A percentile compares a stretch with the other conserved stretches of the same genome.
Conservation (phyloP, 2,113 vertebrate species). For the Cavia aperea region DNA sequence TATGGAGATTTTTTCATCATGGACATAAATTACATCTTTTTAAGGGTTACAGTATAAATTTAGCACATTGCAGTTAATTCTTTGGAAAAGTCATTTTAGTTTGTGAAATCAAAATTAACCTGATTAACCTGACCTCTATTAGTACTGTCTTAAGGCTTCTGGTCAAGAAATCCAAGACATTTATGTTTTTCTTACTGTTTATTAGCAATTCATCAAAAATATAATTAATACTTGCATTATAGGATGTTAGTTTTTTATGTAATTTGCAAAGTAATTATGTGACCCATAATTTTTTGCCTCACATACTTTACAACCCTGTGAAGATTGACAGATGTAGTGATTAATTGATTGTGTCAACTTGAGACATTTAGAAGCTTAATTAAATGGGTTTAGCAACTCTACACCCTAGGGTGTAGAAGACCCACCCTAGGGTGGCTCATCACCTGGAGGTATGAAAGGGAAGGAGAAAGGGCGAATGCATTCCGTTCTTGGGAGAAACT, state of each 20-base stretch:
- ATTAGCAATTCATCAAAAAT: not conserved
- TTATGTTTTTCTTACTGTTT: not conserved
- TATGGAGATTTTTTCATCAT: not conserved
- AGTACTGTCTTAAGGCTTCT: not conserved
- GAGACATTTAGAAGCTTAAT: too few relatives aligned
- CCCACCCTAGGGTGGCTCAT: too few relatives aligned
- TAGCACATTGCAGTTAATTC: conserved; percentile 5
- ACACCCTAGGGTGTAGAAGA: too few relatives aligned
- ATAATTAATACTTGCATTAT: not conserved
- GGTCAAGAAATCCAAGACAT: conserved; percentile 4
- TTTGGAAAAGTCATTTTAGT: not conserved
- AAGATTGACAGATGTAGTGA: not conserved
- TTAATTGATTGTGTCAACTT: too few relatives aligned
- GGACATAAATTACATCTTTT: conserved; percentile 29
- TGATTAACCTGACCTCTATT: not conserved
- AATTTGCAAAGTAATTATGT: conserved; percentile 10
- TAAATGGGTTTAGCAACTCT: too few relatives aligned
- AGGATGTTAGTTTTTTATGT: not conserved
- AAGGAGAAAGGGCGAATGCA: too few relatives aligned
- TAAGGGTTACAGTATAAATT: not conserved
- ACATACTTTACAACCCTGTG: not conserved
- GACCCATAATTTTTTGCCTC: not conserved
- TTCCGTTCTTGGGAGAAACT: too few relatives aligned
- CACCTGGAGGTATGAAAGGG: too few relatives aligned
- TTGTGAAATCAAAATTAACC: not conserved